Percentiles rank a stretch among this genome's conserved stretches.
phyloP scores from a whole-genome alignment of 2,888 invertebrate genomes.

The Tineola bisselliella region DNA sequence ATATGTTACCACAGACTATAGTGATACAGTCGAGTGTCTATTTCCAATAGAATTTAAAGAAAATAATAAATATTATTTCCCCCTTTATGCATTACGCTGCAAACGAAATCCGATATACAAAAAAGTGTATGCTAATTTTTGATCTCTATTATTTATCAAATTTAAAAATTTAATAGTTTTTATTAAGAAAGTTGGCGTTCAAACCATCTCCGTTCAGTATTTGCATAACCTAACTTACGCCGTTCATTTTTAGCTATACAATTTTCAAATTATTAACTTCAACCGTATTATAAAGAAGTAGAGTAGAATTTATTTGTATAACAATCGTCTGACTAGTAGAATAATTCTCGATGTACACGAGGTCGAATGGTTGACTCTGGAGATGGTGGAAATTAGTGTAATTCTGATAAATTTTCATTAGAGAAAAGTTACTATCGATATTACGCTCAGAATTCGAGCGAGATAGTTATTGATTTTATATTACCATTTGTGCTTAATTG shows the following conservation, averaged over 20 bases:
- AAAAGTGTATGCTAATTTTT: no score
- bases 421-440: not conserved
- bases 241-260: not conserved
- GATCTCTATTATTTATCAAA: no score
- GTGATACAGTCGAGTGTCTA: no score
- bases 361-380: not conserved
- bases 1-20: no score
- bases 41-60: no score
- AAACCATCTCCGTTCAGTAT: not conserved
- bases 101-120: no score
- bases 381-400: not conserved
- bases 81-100: no score
- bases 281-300: not conserved
- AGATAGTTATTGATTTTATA: not conserved
- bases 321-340: not conserved
- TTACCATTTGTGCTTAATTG: not conserved
- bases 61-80: no score
- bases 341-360: not conserved
- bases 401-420: not conserved
- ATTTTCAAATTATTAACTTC: not conserved
- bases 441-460: no score
- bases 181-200: not conserved
- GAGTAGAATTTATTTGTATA: not conserved
- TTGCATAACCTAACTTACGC: not conserved
- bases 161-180: not conserved